phyloP scores from a whole-genome alignment of 2,888 invertebrate species.

The Drosophila neutralis region DNA sequence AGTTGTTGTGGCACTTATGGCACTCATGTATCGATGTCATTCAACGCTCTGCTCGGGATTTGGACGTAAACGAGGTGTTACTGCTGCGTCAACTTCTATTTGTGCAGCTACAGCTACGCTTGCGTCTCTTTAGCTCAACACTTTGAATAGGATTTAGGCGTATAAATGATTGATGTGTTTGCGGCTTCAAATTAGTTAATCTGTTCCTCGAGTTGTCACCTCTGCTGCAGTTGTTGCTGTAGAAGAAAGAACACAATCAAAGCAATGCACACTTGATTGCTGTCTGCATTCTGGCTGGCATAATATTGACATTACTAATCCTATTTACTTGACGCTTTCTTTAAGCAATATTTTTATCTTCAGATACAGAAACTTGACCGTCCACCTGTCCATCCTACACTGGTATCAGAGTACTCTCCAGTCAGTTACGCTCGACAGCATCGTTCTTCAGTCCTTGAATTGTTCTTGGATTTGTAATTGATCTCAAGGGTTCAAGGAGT shows the following conservation, averaged over 20 bases:
- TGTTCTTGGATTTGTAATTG: neutral
- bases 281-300: neutral
- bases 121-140: constrained; percentile 29
- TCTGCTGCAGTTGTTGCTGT: neutral
- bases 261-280: neutral
- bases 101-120: neutral
- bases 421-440: neutral
- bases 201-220: neutral
- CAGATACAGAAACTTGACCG: neutral
- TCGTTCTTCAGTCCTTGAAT: neutral
- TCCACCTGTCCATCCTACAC: too few species aligned
- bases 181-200: neutral
- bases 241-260: constrained; percentile 5
- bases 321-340: neutral
- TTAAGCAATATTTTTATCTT: neutral
- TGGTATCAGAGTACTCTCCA: too few species aligned
- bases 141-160: constrained; percentile 27
- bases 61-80: neutral
- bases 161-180: neutral
- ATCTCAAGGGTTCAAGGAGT: constrained; percentile 56
- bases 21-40: constrained; percentile 9
- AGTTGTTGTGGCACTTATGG: neutral
- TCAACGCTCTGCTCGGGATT: constrained; percentile 26
- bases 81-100: neutral
- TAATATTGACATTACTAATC: neutral